These are phyloP conservation scores for Notarius quadriscutis DNA, from an alignment of 2,113 vertebrate species.

Conservation along the genomic window DNA sequence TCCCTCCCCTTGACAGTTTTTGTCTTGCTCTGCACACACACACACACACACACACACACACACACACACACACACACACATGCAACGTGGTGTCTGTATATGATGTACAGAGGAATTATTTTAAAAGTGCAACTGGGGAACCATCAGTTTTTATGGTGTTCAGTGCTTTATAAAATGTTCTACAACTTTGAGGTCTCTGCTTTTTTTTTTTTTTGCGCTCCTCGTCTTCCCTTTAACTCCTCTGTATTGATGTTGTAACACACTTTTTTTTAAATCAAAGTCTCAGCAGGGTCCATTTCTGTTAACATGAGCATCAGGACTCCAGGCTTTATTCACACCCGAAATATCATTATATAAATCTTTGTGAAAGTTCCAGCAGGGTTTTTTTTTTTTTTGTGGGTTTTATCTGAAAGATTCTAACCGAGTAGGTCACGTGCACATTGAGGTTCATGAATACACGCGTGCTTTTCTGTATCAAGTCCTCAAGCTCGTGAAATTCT, in stretches of 20 bases:
- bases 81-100: slow-evolving; percentile 77
- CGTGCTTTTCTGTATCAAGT: not conserved
- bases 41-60: not conserved
- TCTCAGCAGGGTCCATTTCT: not conserved
- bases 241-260: not conserved
- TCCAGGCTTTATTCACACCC: not conserved
- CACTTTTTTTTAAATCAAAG: not conserved
- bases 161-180: slow-evolving; percentile 34
- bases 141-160: slow-evolving; percentile 37
- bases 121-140: slow-evolving; percentile 66
- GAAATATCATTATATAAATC: not conserved
- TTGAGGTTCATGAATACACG: not conserved
- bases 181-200: slow-evolving; percentile 10
- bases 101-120: slow-evolving; percentile 84
- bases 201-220: not conserved
- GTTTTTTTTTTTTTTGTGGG: not conserved
- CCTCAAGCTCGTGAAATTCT: not conserved
- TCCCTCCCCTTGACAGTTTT: slow-evolving; percentile 18
- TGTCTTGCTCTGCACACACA: slow-evolving; percentile 61
- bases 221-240: not conserved
- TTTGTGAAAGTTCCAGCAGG: not conserved
- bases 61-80: slow-evolving; percentile 19
- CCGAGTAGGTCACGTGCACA: not conserved
- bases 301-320: not conserved
- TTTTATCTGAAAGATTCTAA: not conserved